Conservation (phyloP, 37 sponge, comb jelly and placozoan genomes). For the Bolinopsis microptera region DNA sequence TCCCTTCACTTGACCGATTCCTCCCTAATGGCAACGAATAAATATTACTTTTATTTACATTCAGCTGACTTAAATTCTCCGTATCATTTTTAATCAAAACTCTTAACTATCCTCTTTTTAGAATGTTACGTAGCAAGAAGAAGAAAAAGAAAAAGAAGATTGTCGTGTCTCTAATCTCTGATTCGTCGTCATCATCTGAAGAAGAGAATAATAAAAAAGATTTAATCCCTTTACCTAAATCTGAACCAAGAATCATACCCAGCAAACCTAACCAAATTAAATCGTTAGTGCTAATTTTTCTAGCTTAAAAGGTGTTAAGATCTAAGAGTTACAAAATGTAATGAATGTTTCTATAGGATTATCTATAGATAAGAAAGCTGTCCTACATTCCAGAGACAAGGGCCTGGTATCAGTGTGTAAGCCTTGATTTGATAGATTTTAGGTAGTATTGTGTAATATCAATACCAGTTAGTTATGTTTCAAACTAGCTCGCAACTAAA, state of each 20-base stretch:
- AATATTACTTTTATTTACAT: neutral
- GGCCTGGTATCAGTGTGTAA: too few species aligned
- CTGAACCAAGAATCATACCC: neutral
- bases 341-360: too few species aligned
- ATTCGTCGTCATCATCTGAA: neutral
- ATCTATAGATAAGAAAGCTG: too few species aligned
- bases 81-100: neutral
- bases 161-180: neutral
- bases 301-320: too few species aligned
- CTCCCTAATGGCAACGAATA: neutral
- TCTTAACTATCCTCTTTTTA: neutral
- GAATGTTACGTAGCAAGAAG: neutral
- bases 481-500: too few species aligned
- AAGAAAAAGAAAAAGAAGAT: slow-evolving; percentile 27
- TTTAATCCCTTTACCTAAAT: too few species aligned
- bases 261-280: neutral
- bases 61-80: neutral
- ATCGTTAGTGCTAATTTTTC: neutral
- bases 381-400: too few species aligned
- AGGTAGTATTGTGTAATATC: too few species aligned
- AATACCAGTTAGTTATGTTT: too few species aligned
- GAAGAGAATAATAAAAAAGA: neutral
- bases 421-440: too few species aligned
- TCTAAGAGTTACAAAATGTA: too few species aligned
- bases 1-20: too few species aligned